Evolutionary conservation across 2,888 invertebrate genomes (phyloP).

Genomic region (Serripes groenlandicus): DNA sequence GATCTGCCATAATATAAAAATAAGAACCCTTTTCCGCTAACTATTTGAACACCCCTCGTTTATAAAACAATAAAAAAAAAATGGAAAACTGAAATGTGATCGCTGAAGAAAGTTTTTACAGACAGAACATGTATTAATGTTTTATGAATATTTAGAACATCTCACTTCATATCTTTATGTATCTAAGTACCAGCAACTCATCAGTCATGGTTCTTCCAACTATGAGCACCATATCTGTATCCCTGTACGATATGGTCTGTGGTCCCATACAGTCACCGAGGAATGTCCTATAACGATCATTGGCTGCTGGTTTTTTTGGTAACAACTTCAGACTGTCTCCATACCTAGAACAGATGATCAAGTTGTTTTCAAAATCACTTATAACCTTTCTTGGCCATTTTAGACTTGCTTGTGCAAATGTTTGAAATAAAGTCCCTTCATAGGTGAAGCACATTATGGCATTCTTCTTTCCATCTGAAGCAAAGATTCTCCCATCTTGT

Average conservation of each 20-base stretch:
- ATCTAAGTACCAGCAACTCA: neutral
- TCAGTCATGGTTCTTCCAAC: conserved; percentile 7
- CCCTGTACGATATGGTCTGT: conserved; percentile 10
- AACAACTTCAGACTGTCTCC: neutral
- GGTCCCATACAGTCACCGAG: neutral
- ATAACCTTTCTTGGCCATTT: conserved; percentile 16
- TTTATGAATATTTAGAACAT: too few relatives aligned
- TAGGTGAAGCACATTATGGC: neutral
- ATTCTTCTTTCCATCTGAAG: conserved; percentile 15
- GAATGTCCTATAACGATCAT: neutral
- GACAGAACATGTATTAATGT: too few relatives aligned
- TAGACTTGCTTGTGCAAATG: neutral
- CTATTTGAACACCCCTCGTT: too few relatives aligned
- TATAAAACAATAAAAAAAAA: too few relatives aligned
- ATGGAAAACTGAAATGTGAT: too few relatives aligned
- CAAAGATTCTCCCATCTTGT: conserved; percentile 6
- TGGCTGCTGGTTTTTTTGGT: neutral
- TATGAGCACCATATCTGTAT: neutral
- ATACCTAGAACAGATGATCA: conserved; percentile 12
- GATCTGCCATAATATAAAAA: too few relatives aligned
- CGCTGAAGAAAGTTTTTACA: too few relatives aligned
- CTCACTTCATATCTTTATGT: neutral
- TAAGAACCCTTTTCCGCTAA: too few relatives aligned
- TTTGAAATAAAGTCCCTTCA: neutral
- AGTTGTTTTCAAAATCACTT: neutral